Conservation (phyloP, 1,140 invertebrate species). For the Nasonia vitripennis region DNA sequence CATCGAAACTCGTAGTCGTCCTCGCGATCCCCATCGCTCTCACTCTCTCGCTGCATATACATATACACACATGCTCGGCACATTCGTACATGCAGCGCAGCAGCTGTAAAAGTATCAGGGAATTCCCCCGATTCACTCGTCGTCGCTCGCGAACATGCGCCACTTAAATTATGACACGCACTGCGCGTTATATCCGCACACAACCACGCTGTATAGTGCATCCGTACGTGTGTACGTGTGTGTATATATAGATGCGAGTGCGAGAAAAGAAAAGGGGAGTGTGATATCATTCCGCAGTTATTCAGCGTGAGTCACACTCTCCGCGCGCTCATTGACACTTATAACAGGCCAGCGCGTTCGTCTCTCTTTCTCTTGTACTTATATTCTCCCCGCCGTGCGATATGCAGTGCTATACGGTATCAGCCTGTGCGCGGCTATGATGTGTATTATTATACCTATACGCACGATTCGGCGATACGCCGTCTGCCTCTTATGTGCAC, state of each 20-base stretch:
- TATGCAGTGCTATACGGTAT: background rate
- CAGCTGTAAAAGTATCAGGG: conserved; percentile 49
- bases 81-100: background rate
- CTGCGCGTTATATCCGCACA: background rate
- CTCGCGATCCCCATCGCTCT: conserved; percentile 21
- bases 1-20: conserved; percentile 8
- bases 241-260: conserved; percentile 14
- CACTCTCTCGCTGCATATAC: conserved; percentile 8
- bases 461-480: conserved; percentile 40
- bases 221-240: background rate
- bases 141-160: conserved; percentile 39
- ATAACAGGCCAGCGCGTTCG: conserved; percentile 10
- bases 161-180: conserved; percentile 50
- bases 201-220: background rate
- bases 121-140: conserved; percentile 36
- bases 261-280: background rate
- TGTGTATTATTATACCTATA: conserved; percentile 8
- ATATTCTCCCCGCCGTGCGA: background rate
- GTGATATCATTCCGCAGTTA: conserved; percentile 49
- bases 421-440: background rate
- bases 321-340: conserved; percentile 43
- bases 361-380: background rate
- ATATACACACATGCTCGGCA: background rate
- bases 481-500: conserved; percentile 27
- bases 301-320: conserved; percentile 39